Percentiles rank a stretch among this genome's conserved stretches.
phyloP scores from a whole-genome alignment of 2,113 vertebrate species.

The Ceyx cyanopectus region DNA sequence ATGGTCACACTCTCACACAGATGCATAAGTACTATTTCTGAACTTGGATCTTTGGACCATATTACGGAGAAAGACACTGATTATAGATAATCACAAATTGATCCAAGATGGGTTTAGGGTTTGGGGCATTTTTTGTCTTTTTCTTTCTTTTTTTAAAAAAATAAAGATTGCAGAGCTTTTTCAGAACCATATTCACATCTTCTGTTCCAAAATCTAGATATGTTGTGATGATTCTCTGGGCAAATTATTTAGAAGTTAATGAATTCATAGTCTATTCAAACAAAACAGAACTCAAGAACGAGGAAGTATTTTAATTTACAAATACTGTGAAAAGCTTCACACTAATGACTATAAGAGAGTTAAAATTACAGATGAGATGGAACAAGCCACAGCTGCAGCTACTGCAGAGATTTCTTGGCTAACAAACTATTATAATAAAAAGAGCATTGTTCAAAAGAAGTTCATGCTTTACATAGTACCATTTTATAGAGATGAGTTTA shows the following conservation, averaged over 20 bases:
- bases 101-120: neutral
- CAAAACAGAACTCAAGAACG: neutral
- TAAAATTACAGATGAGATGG: conserved; percentile 14
- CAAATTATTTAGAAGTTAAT: neutral
- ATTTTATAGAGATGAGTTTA: neutral
- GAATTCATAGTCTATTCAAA: neutral
- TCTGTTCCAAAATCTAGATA: neutral
- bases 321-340: neutral
- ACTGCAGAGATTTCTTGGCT: conserved; percentile 20
- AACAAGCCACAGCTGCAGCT: conserved; percentile 31
- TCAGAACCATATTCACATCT: neutral
- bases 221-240: neutral
- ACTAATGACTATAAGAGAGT: neutral
- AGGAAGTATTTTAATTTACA: neutral
- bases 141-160: neutral
- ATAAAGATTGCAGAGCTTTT: neutral
- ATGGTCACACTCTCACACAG: neutral
- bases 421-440: conserved; percentile 22
- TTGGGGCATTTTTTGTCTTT: neutral
- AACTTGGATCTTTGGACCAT: neutral
- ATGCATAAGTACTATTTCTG: neutral
- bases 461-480: neutral
- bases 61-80: neutral
- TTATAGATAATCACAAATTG: neutral
- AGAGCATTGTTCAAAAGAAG: conserved; percentile 22